Evolutionary conservation across 2,888 invertebrate genomes (phyloP).

Genomic region (Drosophila differens): DNA sequence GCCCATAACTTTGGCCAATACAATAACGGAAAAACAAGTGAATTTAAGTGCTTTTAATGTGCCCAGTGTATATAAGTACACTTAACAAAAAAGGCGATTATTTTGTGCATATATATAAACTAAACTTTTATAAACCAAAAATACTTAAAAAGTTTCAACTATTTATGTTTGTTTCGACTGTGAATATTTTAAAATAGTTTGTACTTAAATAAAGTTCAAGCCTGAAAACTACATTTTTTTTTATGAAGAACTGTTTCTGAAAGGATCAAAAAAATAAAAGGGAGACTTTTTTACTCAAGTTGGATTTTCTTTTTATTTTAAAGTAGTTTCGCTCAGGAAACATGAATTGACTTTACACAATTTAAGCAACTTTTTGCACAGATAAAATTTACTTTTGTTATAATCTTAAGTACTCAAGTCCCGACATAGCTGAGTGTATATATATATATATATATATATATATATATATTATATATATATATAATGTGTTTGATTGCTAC

Average conservation of each 20-base stretch:
- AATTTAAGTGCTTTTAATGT: slow-evolving; percentile 30
- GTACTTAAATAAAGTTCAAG: neutral
- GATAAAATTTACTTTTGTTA: neutral
- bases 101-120: neutral
- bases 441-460: neutral
- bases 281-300: neutral
- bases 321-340: neutral
- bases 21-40: slow-evolving; percentile 34
- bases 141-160: neutral
- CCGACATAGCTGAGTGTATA: neutral
- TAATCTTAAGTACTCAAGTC: neutral
- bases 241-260: neutral
- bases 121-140: neutral
- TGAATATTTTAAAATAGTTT: neutral
- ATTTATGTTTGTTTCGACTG: neutral
- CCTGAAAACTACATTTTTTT: neutral
- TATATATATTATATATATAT: neutral
- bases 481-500: neutral
- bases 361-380: neutral
- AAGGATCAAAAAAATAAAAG: neutral
- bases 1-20: slow-evolving; percentile 54
- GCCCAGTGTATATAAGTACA: neutral
- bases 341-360: neutral
- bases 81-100: neutral
- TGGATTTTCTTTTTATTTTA: neutral